phyloP scores from a whole-genome alignment of 2,113 vertebrate genomes.

The Ornithorhynchus anatinus region DNA sequence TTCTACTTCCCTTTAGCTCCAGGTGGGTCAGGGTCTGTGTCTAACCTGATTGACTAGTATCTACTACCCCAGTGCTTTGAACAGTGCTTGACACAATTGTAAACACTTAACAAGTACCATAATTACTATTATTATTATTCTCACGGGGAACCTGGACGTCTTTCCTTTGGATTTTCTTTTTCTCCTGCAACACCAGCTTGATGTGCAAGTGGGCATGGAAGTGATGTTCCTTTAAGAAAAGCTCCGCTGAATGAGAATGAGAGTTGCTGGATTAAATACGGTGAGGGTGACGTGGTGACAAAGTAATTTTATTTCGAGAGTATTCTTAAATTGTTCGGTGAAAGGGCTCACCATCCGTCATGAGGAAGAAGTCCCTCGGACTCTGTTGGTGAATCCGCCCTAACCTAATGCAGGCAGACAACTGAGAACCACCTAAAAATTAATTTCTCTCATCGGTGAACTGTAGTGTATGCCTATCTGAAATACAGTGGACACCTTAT shows the following conservation, averaged over 20 bases:
- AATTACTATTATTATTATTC: too few relatives aligned
- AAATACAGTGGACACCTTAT: constrained; percentile 48
- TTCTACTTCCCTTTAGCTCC: too few relatives aligned
- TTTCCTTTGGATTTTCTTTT: not conserved
- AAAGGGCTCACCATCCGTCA: not conserved
- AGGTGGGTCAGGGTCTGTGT: too few relatives aligned
- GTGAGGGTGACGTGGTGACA: not conserved
- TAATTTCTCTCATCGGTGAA: constrained; percentile 49
- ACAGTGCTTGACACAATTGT: too few relatives aligned
- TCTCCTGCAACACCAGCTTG: not conserved
- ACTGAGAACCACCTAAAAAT: constrained; percentile 48
- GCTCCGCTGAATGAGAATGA: not conserved
- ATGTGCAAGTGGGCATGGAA: not conserved
- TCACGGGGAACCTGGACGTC: too few relatives aligned
- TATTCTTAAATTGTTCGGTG: constrained; percentile 8
- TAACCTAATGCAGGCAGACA: constrained; percentile 49
- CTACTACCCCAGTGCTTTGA: too few relatives aligned
- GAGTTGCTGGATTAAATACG: not conserved
- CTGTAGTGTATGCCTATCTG: constrained; percentile 39
- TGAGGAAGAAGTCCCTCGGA: not conserved
- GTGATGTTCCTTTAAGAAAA: not conserved
- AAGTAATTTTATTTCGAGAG: constrained; percentile 9
- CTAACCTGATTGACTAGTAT: too few relatives aligned
- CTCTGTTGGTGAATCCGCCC: not conserved
- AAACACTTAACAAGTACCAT: too few relatives aligned